Percentiles rank a stretch among this genome's conserved stretches.
Evolutionary conservation across 2,797 vertebrate species (phyloP).

Genomic region (Alcedo quadribrachys): DNA sequence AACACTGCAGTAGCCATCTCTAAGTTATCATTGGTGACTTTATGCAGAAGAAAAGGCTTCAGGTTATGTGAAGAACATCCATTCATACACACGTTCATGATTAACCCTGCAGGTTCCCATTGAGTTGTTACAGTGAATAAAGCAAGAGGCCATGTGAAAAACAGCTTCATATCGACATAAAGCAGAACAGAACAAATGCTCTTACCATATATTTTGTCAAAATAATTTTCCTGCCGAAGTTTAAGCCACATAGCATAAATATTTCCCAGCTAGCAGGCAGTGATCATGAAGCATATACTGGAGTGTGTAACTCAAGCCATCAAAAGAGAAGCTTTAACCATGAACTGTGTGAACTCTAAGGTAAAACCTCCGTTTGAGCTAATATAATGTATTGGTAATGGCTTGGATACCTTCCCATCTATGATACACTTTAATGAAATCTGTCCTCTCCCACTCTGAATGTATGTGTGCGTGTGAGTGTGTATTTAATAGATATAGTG

Average conservation of each 20-base stretch:
- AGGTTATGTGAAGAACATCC: slow-evolving; percentile 61
- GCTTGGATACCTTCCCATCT: slow-evolving; percentile 27
- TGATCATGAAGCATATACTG: background rate
- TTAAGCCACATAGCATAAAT: slow-evolving; percentile 50
- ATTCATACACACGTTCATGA: slow-evolving; percentile 59
- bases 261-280: slow-evolving; percentile 25
- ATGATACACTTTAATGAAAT: slow-evolving; percentile 14
- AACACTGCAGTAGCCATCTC: slow-evolving; percentile 1
- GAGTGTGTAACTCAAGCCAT: background rate
- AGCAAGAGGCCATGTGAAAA: slow-evolving; percentile 66
- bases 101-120: slow-evolving; percentile 67
- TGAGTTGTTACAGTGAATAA: slow-evolving; percentile 58
- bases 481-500: slow-evolving; percentile 3
- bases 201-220: slow-evolving; percentile 68
- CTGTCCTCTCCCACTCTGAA: slow-evolving; percentile 3
- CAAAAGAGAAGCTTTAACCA: slow-evolving; percentile 45
- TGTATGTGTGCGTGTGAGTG: background rate
- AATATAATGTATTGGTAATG: slow-evolving; percentile 25
- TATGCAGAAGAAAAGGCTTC: slow-evolving; percentile 56
- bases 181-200: slow-evolving; percentile 58
- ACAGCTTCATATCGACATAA: slow-evolving; percentile 58
- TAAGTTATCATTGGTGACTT: background rate
- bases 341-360: slow-evolving; percentile 45
- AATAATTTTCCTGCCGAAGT: slow-evolving; percentile 66
- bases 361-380: slow-evolving; percentile 23